Evolutionary conservation across 2,797 vertebrate species (phyloP).

Genomic region (Jordanella pulchra): DNA sequence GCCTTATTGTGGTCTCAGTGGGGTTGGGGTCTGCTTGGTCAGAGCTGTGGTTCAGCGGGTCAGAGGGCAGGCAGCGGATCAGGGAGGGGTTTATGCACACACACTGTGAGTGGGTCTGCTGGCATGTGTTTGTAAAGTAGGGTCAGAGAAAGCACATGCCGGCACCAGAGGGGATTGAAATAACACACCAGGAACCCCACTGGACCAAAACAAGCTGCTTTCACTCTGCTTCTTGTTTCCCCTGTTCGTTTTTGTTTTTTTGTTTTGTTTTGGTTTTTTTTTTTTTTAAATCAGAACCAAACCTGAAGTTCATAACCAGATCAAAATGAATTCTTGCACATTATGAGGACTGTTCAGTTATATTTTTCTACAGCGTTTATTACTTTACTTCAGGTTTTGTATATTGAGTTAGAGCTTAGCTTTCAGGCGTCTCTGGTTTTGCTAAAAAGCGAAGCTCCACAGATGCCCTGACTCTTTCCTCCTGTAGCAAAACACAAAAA

Average conservation of each 20-base stretch:
- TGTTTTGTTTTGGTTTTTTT: background rate
- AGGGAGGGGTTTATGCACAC: slow-evolving; percentile 56
- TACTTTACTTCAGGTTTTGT: too few relatives aligned
- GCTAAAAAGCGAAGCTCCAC: too few relatives aligned
- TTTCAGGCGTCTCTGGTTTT: too few relatives aligned
- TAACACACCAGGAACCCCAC: slow-evolving; percentile 78
- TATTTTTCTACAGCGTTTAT: too few relatives aligned
- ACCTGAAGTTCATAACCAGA: background rate
- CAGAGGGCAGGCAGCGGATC: slow-evolving; percentile 69
- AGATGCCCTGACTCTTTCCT: too few relatives aligned
- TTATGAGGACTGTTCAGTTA: too few relatives aligned
- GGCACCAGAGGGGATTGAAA: slow-evolving; percentile 75
- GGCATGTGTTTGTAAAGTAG: slow-evolving; percentile 31
- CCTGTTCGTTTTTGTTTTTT: slow-evolving; percentile 6
- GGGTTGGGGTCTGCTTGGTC: slow-evolving; percentile 76
- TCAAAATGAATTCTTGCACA: background rate
- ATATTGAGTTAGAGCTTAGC: too few relatives aligned
- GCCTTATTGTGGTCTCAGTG: slow-evolving; percentile 73
- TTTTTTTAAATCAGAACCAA: background rate
- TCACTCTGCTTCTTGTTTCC: slow-evolving; percentile 37
- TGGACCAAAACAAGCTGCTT: slow-evolving; percentile 52
- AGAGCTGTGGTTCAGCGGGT: slow-evolving; percentile 61
- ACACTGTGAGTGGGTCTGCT: slow-evolving; percentile 25
- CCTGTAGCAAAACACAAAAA: too few relatives aligned
- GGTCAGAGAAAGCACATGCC: slow-evolving; percentile 70